These are phyloP conservation scores for Ochotona princeps DNA, from an alignment of 2,113 vertebrate species.

Conservation along the genomic window DNA sequence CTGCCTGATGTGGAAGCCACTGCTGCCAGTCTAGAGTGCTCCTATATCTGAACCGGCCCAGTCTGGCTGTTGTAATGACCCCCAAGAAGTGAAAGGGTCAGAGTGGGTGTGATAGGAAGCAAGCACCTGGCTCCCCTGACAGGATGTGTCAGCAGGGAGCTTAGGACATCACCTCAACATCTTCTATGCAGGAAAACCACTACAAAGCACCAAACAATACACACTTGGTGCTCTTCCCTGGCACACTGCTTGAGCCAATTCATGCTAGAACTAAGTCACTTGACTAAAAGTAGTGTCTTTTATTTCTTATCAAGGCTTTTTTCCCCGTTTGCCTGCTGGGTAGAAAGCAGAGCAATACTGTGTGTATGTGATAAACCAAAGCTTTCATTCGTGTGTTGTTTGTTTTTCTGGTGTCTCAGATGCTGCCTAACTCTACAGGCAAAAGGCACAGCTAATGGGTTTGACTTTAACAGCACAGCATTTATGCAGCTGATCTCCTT, in stretches of 20 bases:
- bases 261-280: not conserved
- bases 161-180: no score
- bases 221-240: not conserved
- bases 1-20: not conserved
- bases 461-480: not conserved
- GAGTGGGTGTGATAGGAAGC: not conserved
- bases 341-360: not conserved
- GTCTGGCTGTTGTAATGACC: not conserved
- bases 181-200: not conserved
- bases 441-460: constrained; percentile 33
- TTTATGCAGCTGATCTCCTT: constrained; percentile 13
- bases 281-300: not conserved
- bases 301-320: not conserved
- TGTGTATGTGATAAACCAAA: constrained; percentile 34
- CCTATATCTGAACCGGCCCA: not conserved
- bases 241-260: not conserved
- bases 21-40: not conserved
- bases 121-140: not conserved
- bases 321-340: rapidly evolving
- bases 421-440: constrained; percentile 3
- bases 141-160: not conserved
- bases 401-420: constrained; percentile 37
- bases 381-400: constrained; percentile 39
- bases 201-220: no score
- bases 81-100: not conserved